A percentile compares a stretch with the other conserved stretches of the same genome.
Conservation (phyloP, 2,888 invertebrate species). For the Apotomis betuletana region DNA sequence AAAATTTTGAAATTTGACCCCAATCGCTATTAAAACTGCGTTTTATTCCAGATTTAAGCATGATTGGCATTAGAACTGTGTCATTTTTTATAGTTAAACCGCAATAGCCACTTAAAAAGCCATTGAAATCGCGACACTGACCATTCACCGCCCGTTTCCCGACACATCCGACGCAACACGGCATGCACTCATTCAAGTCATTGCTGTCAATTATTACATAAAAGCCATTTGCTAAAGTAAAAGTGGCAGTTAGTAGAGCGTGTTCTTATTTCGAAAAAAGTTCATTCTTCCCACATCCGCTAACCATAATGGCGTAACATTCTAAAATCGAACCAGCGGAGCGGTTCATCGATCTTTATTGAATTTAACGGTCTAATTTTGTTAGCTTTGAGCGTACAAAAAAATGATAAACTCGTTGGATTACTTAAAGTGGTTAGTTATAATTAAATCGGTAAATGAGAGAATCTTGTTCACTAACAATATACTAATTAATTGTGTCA, state of each 20-base stretch:
- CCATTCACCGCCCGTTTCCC: constrained; percentile 16
- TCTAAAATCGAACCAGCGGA: constrained; percentile 38
- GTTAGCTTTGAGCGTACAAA: constrained; percentile 13
- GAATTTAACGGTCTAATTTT: constrained; percentile 29
- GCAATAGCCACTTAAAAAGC: constrained; percentile 1
- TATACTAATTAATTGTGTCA: too few relatives aligned
- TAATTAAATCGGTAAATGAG: too few relatives aligned
- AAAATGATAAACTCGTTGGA: neutral
- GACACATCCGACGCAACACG: constrained; percentile 28
- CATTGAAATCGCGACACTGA: neutral
- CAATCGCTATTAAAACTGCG: neutral
- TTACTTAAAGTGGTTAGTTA: too few relatives aligned
- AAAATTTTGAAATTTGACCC: neutral
- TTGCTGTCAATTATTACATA: constrained; percentile 65
- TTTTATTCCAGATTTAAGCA: neutral
- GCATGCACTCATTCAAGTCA: constrained; percentile 55
- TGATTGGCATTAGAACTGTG: too few relatives aligned
- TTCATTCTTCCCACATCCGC: constrained; percentile 40
- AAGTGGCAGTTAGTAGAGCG: constrained; percentile 65
- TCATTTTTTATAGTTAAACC: neutral
- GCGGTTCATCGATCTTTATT: constrained; percentile 21
- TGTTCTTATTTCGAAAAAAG: constrained; percentile 52
- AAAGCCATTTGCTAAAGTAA: constrained; percentile 74
- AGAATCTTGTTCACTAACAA: too few relatives aligned
- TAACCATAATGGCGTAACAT: constrained; percentile 31